phyloP scores from a whole-genome alignment of 2,888 invertebrate species.

The Scaptomyza cyrtandrae region DNA sequence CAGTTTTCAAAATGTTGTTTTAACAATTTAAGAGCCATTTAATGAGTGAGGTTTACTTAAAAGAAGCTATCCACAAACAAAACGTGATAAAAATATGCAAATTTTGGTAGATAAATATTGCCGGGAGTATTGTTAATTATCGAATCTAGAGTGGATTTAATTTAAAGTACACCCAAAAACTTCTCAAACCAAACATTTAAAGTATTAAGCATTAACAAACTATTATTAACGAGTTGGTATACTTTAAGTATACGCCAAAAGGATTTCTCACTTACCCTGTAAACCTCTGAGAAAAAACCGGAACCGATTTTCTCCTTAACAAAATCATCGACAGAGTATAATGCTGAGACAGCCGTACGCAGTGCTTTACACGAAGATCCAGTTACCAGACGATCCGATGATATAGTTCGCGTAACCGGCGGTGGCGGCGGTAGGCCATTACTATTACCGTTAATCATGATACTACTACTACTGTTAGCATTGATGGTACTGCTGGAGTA shows the following conservation, averaged over 20 bases:
- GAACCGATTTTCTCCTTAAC: conserved; percentile 95
- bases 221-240: too few species aligned
- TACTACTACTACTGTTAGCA: conserved; percentile 2
- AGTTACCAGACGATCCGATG: conserved; percentile 87
- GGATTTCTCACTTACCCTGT: conserved; percentile 91
- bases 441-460: conserved; percentile 1
- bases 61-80: neutral
- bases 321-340: conserved; percentile 97
- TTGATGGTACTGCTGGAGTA: conserved; percentile 19
- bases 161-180: too few species aligned
- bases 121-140: too few species aligned
- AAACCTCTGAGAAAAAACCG: conserved; percentile 99
- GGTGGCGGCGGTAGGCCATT: conserved; percentile 59
- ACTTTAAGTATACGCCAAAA: too few species aligned
- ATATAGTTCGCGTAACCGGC: conserved; percentile 81
- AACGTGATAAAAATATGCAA: neutral
- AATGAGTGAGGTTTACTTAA: neutral
- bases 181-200: too few species aligned
- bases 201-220: too few species aligned
- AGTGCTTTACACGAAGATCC: conserved; percentile 95
- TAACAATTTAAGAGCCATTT: neutral
- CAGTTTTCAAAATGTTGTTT: neutral
- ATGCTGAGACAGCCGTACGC: conserved; percentile 94
- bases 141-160: too few species aligned
- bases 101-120: neutral